Conservation (phyloP, 1,140 invertebrate species). For the Bombus sibiricus region DNA sequence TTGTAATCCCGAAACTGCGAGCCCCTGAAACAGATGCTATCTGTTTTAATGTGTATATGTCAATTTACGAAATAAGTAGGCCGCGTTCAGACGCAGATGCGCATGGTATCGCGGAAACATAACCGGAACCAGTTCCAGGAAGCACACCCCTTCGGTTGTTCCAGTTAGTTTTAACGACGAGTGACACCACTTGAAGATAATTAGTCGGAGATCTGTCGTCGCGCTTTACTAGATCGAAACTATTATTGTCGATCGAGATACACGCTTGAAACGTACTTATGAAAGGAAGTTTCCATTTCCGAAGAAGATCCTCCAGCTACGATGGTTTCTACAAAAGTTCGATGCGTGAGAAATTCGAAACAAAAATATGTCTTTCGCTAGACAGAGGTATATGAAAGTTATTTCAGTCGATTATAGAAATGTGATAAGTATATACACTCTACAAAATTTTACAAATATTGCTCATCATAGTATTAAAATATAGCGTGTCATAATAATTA, state of each 20-base stretch:
- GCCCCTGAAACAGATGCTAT: slow-evolving; percentile 5
- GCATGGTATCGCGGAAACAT: slow-evolving; percentile 4
- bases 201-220: slow-evolving; percentile 2
- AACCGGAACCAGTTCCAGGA: neutral
- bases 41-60: neutral
- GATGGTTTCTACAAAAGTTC: neutral
- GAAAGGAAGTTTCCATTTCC: too few relatives aligned
- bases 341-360: neutral
- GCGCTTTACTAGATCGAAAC: neutral
- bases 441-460: too few relatives aligned
- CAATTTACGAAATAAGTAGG: slow-evolving; percentile 41
- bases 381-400: too few relatives aligned
- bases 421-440: too few relatives aligned
- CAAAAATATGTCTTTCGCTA: too few relatives aligned
- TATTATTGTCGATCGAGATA: neutral
- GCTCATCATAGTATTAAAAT: too few relatives aligned
- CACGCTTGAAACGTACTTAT: neutral
- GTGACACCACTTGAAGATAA: neutral
- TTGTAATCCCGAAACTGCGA: neutral
- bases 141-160: neutral
- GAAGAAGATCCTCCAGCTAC: neutral
- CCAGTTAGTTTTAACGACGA: slow-evolving; percentile 18
- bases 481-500: neutral
- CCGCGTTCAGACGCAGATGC: neutral
- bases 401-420: neutral